Conservation (phyloP, 2,113 vertebrate genomes). For the Micromys minutus region DNA sequence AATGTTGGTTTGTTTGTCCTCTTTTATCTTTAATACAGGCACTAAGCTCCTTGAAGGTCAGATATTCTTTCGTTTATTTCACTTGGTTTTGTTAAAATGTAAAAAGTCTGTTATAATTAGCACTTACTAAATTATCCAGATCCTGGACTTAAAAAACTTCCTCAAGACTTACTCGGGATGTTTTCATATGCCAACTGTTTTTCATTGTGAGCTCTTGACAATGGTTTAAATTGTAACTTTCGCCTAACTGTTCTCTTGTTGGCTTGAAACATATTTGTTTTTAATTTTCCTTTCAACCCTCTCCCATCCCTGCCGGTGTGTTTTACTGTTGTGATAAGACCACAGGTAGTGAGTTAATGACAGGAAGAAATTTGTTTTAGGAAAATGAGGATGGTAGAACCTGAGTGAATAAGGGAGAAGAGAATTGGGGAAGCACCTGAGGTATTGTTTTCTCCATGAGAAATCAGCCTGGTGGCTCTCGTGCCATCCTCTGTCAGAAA, state of each 20-base stretch:
- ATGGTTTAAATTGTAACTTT: not conserved
- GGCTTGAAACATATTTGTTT: not conserved
- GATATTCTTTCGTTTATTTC: not conserved
- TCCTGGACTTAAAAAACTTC: not conserved
- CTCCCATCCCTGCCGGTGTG: too few species aligned
- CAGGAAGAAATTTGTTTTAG: slow-evolving; percentile 29
- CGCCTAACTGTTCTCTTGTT: not conserved
- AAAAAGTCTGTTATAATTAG: not conserved
- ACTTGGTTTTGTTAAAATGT: not conserved
- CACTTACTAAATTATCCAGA: not conserved
- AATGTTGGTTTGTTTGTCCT: slow-evolving; percentile 52
- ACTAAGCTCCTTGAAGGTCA: not conserved
- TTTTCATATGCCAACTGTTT: not conserved
- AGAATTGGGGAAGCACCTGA: not conserved
- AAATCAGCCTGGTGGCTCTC: not conserved
- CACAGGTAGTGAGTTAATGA: not conserved
- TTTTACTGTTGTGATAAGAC: slow-evolving; percentile 50
- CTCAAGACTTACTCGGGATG: not conserved
- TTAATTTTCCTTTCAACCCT: not conserved
- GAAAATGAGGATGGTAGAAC: slow-evolving; percentile 21
- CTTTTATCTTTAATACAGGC: slow-evolving; percentile 71
- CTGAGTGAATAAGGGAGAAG: not conserved
- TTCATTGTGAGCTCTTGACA: not conserved
- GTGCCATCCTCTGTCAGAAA: not conserved
- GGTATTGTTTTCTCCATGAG: not conserved